Evolutionary conservation across 1,140 invertebrate genomes (phyloP).

Genomic region (Cherax destructor): DNA sequence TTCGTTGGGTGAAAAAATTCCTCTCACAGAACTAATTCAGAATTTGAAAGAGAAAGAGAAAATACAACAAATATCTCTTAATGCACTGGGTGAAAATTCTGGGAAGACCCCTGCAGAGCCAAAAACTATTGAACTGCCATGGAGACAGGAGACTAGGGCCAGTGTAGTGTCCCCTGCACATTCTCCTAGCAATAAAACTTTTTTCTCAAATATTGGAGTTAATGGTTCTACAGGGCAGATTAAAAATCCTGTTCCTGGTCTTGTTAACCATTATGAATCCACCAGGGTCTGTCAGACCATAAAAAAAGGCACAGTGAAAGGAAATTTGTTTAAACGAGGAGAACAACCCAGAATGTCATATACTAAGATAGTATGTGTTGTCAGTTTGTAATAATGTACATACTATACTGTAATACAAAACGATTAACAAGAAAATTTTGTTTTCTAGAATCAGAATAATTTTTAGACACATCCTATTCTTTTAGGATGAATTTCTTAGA

Average conservation of each 20-base stretch:
- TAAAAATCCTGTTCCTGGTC: neutral
- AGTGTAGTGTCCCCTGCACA: neutral
- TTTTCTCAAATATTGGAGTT: neutral
- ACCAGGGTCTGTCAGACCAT: constrained; percentile 32
- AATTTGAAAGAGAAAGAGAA: neutral
- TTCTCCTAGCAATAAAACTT: neutral
- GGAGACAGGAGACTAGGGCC: neutral
- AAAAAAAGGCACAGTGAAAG: neutral
- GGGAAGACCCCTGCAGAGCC: neutral
- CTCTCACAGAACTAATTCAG: neutral
- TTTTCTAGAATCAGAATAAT: too few species aligned
- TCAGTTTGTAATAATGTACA: constrained; percentile 22
- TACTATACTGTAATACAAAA: neutral
- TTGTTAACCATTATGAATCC: constrained; percentile 36
- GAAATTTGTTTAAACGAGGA: constrained; percentile 34
- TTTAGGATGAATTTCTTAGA: too few species aligned
- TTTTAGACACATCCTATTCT: too few species aligned
- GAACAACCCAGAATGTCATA: constrained; percentile 30
- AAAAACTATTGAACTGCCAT: neutral
- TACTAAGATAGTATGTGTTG: constrained; percentile 48
- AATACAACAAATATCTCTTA: neutral
- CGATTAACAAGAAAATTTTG: too few species aligned
- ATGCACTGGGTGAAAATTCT: neutral
- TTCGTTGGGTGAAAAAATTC: neutral
- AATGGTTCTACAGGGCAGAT: neutral